phyloP scores from a whole-genome alignment of 2,888 invertebrate genomes.

The Drosophila parthenogenetica region DNA sequence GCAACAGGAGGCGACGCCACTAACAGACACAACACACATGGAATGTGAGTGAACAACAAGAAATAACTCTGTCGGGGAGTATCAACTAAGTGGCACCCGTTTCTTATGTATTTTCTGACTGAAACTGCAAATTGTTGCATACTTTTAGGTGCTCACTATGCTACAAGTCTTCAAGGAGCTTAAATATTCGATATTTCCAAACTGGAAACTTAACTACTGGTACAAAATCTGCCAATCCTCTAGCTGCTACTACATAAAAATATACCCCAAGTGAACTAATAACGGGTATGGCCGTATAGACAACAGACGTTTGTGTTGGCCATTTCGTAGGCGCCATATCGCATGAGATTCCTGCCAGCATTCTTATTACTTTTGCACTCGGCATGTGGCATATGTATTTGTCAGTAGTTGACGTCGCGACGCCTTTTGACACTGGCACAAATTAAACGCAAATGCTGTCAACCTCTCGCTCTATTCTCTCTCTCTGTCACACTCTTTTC shows the following conservation, averaged over 20 bases:
- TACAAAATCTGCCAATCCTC: too few species aligned
- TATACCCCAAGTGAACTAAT: not conserved
- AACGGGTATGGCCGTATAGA: conserved; percentile 7
- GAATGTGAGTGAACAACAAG: conserved; percentile 34
- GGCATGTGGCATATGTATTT: conserved; percentile 28
- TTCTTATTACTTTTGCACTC: conserved; percentile 37
- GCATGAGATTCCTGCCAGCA: conserved; percentile 29
- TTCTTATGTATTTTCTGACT: not conserved
- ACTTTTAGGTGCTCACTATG: not conserved
- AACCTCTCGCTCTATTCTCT: not conserved
- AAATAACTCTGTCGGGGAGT: too few species aligned
- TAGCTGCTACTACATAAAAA: too few species aligned
- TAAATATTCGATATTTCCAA: too few species aligned
- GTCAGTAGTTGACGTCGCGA: conserved; percentile 32
- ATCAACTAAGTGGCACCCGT: not conserved
- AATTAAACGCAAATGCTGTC: conserved; percentile 10
- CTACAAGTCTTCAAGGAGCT: too few species aligned
- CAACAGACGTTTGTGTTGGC: conserved; percentile 50
- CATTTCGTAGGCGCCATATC: conserved; percentile 46
- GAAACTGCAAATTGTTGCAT: not conserved
- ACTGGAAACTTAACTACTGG: too few species aligned
- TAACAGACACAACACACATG: conserved; percentile 23
- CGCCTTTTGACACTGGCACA: conserved; percentile 29
- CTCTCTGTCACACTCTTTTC: conserved; percentile 2
- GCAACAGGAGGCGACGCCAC: conserved; percentile 75